Base-by-base conservation (phyloP, 2,113 vertebrate species). In the Holacanthus passer region DNA sequence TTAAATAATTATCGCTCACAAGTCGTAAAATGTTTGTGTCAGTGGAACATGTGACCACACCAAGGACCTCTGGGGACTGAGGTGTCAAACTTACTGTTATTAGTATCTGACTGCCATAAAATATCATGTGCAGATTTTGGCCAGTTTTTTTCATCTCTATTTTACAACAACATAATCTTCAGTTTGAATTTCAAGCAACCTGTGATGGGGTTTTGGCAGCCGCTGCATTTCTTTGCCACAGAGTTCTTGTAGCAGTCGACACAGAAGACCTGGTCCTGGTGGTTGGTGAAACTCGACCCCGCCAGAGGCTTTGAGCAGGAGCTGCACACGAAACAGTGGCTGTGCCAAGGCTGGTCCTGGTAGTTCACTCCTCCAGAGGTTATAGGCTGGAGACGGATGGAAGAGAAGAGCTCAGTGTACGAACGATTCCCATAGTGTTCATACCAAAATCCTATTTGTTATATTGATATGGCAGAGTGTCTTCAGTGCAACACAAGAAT, bases 141-240 rank as follows among this genome's bases (percentile, higher is more conserved):
- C n/a, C n/a, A n/a, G 14, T 66, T 16, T 22, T 60, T 24, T 5
- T 59, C 11, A 12, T 9, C 5, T 16, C 13, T 24, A 35, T 22
- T 19, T 29, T 19, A 14, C 7, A n/a, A 19, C 4, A 32, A 50
- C 45, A 24, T 22, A 8, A 68, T 27, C 27, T 12, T 64, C 3
- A 8, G 9, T 16, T 62, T 24, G 4, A 55, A 62, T 29, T 37
- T 2, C 27, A 41, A 29, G 12, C 1, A 4, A 94, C 98, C 98
- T 95, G 98, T 99, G 92, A 99, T 99, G 59, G 97, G 96, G 91
- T 97, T 98, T 89, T 96, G 96, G 96, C 98, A 99, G 91, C 96
- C 92, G 52, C 94, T 92, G 83, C 98, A 99, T 89, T 99, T 99
- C 96, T 99, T 99, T 62, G 98, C 98, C 87, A 99, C 97, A 0